A percentile compares a stretch with the other conserved stretches of the same genome.
phyloP scores from a whole-genome alignment of 30 jellyfish, hydroid and myxozoan genomes.

The Clytia hemisphaerica region DNA sequence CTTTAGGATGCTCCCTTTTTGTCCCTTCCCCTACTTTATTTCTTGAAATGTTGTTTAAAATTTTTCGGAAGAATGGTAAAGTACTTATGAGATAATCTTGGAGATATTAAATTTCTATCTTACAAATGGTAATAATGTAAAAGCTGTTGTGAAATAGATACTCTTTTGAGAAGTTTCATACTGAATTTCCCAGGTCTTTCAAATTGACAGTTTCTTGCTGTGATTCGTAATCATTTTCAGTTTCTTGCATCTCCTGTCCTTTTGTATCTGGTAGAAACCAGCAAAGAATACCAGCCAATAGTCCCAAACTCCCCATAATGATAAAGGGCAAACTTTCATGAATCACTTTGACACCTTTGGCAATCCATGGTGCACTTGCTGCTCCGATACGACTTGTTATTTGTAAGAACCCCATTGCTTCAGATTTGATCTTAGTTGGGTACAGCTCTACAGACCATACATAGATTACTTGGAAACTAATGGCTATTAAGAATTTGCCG shows the following conservation, averaged over 20 bases:
- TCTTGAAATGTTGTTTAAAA: too few relatives aligned
- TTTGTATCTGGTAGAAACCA: slow-evolving; percentile 76
- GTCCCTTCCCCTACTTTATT: too few relatives aligned
- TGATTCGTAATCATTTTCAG: slow-evolving; percentile 6
- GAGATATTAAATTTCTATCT: too few relatives aligned
- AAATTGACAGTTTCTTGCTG: too few relatives aligned
- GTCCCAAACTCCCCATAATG: slow-evolving; percentile 58
- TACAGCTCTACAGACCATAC: slow-evolving; percentile 72
- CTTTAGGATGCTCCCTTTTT: too few relatives aligned
- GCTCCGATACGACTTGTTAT: slow-evolving; percentile 79
- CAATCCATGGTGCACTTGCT: slow-evolving; percentile 89
- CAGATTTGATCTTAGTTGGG: slow-evolving; percentile 74
- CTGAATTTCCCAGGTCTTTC: too few relatives aligned
- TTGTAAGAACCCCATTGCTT: slow-evolving; percentile 86
- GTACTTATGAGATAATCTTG: too few relatives aligned
- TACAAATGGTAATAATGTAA: too few relatives aligned
- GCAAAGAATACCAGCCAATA: slow-evolving; percentile 36
- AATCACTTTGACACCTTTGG: slow-evolving; percentile 45
- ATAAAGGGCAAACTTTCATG: slow-evolving; percentile 59
- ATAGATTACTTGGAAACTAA: slow-evolving; percentile 40
- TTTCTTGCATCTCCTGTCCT: slow-evolving; percentile 45
- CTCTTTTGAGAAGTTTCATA: too few relatives aligned
- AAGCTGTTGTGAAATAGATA: too few relatives aligned
- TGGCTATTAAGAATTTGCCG: slow-evolving; percentile 47
- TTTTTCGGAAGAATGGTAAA: too few relatives aligned